These are phyloP conservation scores for Anastrepha ludens DNA, from an alignment of 1,140 invertebrate genomes.

Conservation along the genomic window DNA sequence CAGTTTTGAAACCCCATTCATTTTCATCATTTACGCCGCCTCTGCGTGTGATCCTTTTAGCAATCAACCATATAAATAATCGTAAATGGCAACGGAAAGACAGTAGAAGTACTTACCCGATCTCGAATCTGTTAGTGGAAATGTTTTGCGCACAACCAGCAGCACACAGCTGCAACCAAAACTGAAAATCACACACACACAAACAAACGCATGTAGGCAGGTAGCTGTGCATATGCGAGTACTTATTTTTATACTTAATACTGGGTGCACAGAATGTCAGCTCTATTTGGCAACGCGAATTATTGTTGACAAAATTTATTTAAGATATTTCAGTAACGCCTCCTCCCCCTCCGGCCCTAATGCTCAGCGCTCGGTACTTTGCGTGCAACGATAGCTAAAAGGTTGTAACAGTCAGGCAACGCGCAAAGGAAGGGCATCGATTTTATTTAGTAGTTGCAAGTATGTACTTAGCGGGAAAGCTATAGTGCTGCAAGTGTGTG, in stretches of 20 bases:
- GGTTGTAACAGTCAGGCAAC: background rate
- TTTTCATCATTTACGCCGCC: background rate
- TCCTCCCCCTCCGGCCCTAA: background rate
- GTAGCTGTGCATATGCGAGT: background rate
- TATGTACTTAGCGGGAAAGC: background rate
- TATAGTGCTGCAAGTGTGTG: background rate
- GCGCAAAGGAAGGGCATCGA: background rate
- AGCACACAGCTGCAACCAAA: background rate
- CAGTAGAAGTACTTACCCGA: constrained; percentile 21
- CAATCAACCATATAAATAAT: constrained; percentile 50
- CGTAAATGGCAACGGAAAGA: constrained; percentile 41
- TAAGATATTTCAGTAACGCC: constrained; percentile 2
- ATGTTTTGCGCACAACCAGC: background rate
- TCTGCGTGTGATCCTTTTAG: constrained; percentile 38
- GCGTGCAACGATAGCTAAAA: background rate
- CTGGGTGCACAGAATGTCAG: background rate
- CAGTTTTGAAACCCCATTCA: background rate
- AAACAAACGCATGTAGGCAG: background rate
- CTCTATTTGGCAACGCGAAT: constrained; percentile 50
- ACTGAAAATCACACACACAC: background rate
- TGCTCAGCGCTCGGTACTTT: background rate
- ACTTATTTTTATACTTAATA: constrained; percentile 32
- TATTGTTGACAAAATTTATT: constrained; percentile 52
- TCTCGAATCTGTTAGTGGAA: constrained; percentile 1
- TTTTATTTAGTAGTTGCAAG: background rate